Evolutionary conservation across 2,113 vertebrate genomes (phyloP), one percentile per base, ranked within the genome.

Genomic region (Scomber scombrus): DNA sequence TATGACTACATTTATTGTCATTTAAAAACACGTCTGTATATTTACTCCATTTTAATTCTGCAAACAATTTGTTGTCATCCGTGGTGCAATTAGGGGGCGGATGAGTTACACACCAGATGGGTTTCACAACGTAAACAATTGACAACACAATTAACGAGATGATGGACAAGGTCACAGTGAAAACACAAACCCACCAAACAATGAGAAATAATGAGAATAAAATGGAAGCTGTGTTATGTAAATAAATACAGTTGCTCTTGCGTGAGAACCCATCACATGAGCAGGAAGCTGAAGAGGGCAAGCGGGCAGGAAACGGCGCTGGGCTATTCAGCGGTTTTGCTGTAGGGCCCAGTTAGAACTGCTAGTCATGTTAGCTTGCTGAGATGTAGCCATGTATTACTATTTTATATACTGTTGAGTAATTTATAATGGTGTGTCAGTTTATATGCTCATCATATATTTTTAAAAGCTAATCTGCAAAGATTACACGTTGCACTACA

Each of bases 1-100:
- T 70, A 73, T 75, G 46, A 61, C 49, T 1, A 34, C 3, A 76
- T 76, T 79, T 73, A 54, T 45, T 64, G 50, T 54, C 47, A 85
- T 64, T 86, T 66, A 68, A 78, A 85, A 77, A 71, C 11, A n/a
- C 2, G 9, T 13, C 8, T 0, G 0, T 51, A 71, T 52, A 11
- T 47, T 64, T 63, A 16, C 54, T 78, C 15, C 0, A 63, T 80
- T 84, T 81, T 29, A 76, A 67, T 65, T 40, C 31, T 55, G 34
- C 1, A 5, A 80, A 29, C 14, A 64, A 55, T 81, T 79, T 76
- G 49, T 34, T 51, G 43, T 68, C 56, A 62, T 4, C 19, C 8
- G 4, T 18, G 50, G 16, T 55, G 74, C 63, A 71, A 66, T 82
- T 63, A 76, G 31, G n/a, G 18, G 14, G 6, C 0, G 4, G 50